Conservation (phyloP, 2,113 vertebrate genomes). For the Zosterops hypoxanthus region DNA sequence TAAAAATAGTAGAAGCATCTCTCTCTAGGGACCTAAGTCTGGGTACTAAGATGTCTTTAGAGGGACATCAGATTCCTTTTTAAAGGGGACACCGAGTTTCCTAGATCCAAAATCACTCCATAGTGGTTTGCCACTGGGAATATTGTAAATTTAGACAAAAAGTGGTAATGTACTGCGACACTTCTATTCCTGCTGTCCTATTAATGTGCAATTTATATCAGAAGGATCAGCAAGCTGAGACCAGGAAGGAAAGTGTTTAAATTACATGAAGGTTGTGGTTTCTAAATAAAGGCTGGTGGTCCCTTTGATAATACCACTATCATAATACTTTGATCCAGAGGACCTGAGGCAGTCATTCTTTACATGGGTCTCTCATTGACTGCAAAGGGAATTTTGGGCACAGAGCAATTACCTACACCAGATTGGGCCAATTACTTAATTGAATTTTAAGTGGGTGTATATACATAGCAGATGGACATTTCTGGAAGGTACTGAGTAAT, state of each 20-base stretch:
- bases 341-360: not conserved
- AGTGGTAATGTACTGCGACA: not conserved
- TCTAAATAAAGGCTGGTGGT: constrained; percentile 28
- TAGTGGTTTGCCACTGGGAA: not conserved
- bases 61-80: not conserved
- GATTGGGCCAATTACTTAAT: constrained; percentile 34
- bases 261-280: not conserved
- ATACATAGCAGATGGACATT: constrained; percentile 28
- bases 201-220: not conserved
- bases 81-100: not conserved
- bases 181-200: not conserved
- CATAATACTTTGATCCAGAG: constrained; percentile 4
- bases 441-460: constrained; percentile 29
- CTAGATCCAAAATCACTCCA: not conserved
- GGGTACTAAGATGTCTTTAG: not conserved
- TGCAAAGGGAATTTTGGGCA: constrained; percentile 47
- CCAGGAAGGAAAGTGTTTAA: not conserved
- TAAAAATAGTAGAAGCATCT: not conserved
- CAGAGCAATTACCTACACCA: constrained; percentile 49
- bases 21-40: not conserved
- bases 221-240: not conserved
- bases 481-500: constrained; percentile 12
- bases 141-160: not conserved
- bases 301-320: constrained; percentile 14
- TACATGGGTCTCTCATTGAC: not conserved